Percentiles rank a stretch among this genome's conserved stretches.
phyloP scores from a whole-genome alignment of 1,140 invertebrate genomes.

The Drosophila pseudoananassae region DNA sequence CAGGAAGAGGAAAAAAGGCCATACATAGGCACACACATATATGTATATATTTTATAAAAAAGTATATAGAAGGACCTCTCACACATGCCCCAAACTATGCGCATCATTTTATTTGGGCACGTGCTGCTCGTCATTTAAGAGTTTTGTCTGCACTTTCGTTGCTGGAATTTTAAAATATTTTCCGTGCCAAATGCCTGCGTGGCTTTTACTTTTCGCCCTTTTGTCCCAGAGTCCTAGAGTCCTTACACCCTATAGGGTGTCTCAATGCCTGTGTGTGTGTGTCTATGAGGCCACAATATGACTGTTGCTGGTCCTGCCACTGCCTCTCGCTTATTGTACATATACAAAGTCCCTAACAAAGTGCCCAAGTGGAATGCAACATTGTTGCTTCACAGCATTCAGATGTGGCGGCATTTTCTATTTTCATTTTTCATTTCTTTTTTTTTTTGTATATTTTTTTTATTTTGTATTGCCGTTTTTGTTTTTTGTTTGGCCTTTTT shows the following conservation, averaged over 20 bases:
- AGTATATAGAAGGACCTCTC: neutral
- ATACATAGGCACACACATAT: neutral
- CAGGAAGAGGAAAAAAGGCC: constrained; percentile 19
- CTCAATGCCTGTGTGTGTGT: constrained; percentile 12
- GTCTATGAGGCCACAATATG: constrained; percentile 48
- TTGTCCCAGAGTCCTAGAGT: constrained; percentile 41
- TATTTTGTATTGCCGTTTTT: constrained; percentile 21
- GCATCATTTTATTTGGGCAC: constrained; percentile 75
- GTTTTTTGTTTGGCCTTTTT: constrained; percentile 52
- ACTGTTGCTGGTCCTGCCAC: constrained; percentile 50
- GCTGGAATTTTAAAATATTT: constrained; percentile 78
- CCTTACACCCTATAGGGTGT: constrained; percentile 9
- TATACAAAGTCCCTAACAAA: constrained; percentile 67
- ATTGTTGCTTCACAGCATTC: constrained; percentile 81
- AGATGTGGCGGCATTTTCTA: constrained; percentile 75
- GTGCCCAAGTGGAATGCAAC: constrained; percentile 81
- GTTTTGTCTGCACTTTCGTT: constrained; percentile 82
- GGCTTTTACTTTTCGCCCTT: constrained; percentile 70
- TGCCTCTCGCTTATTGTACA: constrained; percentile 7
- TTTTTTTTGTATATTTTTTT: neutral
- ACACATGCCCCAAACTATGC: constrained; percentile 44
- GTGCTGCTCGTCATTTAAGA: constrained; percentile 82
- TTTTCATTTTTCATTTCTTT: constrained; percentile 47
- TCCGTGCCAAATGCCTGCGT: constrained; percentile 57
- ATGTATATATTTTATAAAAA: neutral